Evolutionary conservation across 2,888 invertebrate genomes (phyloP).

Genomic region (Metalampra italica): DNA sequence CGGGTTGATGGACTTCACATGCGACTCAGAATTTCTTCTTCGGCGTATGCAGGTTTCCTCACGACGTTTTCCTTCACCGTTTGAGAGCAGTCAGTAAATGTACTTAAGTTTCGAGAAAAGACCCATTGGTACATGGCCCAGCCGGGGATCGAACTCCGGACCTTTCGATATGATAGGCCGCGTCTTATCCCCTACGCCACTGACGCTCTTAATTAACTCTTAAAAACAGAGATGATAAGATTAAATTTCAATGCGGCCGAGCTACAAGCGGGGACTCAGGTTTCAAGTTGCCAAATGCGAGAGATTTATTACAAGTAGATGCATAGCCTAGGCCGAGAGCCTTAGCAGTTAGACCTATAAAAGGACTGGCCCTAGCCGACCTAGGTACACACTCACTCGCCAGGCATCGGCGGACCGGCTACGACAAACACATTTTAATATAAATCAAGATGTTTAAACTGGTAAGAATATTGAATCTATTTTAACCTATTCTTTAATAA

Average conservation of each 20-base stretch:
- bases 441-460: slow-evolving; percentile 45
- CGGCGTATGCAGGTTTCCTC: too few species aligned
- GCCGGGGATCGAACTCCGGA: too few species aligned
- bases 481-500: not conserved
- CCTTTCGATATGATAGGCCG: too few species aligned
- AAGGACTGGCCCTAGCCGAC: slow-evolving; percentile 51
- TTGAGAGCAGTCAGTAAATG: too few species aligned
- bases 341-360: slow-evolving; percentile 48
- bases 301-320: slow-evolving; percentile 54
- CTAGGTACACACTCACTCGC: slow-evolving; percentile 33
- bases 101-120: too few species aligned
- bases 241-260: not conserved
- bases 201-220: too few species aligned
- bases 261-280: slow-evolving; percentile 11
- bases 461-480: slow-evolving; percentile 32
- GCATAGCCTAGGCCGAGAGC: slow-evolving; percentile 46
- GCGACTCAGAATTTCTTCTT: too few species aligned
- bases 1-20: too few species aligned
- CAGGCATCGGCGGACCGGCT: slow-evolving; percentile 19
- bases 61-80: too few species aligned
- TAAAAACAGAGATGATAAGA: too few species aligned
- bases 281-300: slow-evolving; percentile 54
- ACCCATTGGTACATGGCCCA: too few species aligned
- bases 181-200: too few species aligned
- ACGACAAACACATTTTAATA: slow-evolving; percentile 25